A percentile compares a stretch with the other conserved stretches of the same genome.
Evolutionary conservation across 2,797 vertebrate genomes (phyloP).

Genomic region (Morus bassanus): DNA sequence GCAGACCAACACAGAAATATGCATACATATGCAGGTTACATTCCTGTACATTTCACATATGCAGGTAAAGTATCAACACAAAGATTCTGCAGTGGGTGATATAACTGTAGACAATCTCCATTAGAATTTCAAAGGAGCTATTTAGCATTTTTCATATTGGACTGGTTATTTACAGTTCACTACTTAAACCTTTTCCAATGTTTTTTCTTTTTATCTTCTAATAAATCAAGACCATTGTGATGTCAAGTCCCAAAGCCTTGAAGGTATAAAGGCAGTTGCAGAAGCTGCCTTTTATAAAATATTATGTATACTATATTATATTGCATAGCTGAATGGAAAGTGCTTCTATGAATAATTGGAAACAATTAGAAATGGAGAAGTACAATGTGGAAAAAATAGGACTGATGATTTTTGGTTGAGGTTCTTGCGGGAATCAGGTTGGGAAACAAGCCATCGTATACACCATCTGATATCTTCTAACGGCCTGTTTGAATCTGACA

Average conservation of each 20-base stretch:
- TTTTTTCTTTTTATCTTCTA: no score
- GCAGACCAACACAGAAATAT: background rate
- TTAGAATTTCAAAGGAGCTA: conserved; percentile 45
- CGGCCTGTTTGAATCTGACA: background rate
- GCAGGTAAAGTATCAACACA: background rate
- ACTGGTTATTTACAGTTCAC: conserved; percentile 52
- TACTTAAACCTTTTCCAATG: no score
- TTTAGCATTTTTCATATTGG: conserved; percentile 16
- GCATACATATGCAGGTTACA: background rate
- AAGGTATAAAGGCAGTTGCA: background rate
- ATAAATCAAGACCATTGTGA: background rate
- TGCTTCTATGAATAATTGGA: background rate
- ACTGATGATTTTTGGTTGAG: background rate
- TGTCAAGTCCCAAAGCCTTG: background rate
- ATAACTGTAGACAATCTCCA: background rate
- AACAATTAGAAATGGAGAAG: background rate
- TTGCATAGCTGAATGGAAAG: background rate
- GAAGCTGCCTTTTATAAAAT: background rate
- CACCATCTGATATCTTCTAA: background rate
- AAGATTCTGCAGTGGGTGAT: background rate
- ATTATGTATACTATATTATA: background rate
- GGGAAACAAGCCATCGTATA: background rate
- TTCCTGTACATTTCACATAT: background rate
- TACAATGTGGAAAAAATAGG: background rate
- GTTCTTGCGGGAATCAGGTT: background rate